phyloP scores from a whole-genome alignment of 2,797 vertebrate genomes.

The Yasuhikotakia modesta region DNA sequence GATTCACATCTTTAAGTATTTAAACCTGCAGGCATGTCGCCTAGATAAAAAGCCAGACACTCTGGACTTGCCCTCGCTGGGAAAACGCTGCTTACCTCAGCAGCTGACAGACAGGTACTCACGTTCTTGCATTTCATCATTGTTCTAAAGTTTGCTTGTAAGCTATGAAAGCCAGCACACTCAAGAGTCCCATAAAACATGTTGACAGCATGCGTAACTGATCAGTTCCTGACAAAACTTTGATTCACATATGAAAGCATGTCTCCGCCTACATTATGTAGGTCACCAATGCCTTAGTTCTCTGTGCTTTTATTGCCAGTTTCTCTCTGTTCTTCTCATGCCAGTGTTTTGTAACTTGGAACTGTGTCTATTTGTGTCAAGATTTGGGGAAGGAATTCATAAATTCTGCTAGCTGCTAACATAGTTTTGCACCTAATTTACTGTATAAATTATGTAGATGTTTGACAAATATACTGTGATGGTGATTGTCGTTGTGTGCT shows the following conservation, averaged over 20 bases:
- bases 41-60: slow-evolving; percentile 96
- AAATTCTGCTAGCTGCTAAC: too few species aligned
- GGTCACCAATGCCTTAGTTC: too few species aligned
- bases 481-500: slow-evolving; percentile 7
- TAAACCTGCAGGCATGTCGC: slow-evolving; percentile 94
- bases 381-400: too few species aligned
- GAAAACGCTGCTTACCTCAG: slow-evolving; percentile 90
- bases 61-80: slow-evolving; percentile 88
- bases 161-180: background rate
- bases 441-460: too few species aligned
- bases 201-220: slow-evolving; percentile 2
- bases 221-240: background rate
- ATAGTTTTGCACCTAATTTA: too few species aligned
- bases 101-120: slow-evolving; percentile 93
- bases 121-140: background rate
- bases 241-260: background rate
- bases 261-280: background rate
- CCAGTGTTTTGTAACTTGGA: too few species aligned
- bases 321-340: too few species aligned
- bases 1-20: slow-evolving; percentile 98
- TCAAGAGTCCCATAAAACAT: slow-evolving; percentile 1
- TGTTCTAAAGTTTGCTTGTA: background rate
- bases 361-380: too few species aligned
- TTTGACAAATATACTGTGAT: too few species aligned
- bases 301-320: too few species aligned